These are phyloP conservation scores for Chrysolina haemoptera DNA, from an alignment of 2,888 invertebrate species.

Conservation along the genomic window DNA sequence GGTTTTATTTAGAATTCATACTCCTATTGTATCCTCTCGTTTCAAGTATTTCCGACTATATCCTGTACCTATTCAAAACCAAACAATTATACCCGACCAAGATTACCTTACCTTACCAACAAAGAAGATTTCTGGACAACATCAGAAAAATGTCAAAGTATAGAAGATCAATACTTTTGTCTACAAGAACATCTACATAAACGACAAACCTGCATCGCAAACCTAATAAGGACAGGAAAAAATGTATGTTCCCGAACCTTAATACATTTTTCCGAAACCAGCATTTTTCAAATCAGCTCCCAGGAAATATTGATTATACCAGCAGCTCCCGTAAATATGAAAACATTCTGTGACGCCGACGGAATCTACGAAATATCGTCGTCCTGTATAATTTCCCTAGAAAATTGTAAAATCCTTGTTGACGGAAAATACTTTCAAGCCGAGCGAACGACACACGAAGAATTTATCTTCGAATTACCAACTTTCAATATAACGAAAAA, in stretches of 20 bases:
- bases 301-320: slow-evolving; percentile 8
- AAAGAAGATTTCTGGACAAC: background rate
- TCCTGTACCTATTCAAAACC: slow-evolving; percentile 9
- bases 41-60: slow-evolving; percentile 28
- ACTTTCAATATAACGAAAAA: background rate
- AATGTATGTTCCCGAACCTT: slow-evolving; percentile 9
- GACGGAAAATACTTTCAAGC: background rate
- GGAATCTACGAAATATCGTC: slow-evolving; percentile 14
- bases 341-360: slow-evolving; percentile 11
- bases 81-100: too few relatives aligned
- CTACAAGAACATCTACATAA: slow-evolving; percentile 28
- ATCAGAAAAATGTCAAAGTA: background rate
- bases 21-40: slow-evolving; percentile 15
- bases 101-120: slow-evolving; percentile 31
- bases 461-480: background rate
- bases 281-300: slow-evolving; percentile 10
- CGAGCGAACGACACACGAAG: background rate
- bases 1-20: too few relatives aligned
- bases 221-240: slow-evolving; percentile 29
- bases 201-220: slow-evolving; percentile 26
- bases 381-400: slow-evolving; percentile 2
- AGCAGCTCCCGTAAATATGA: background rate
- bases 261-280: slow-evolving; percentile 21
- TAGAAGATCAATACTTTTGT: slow-evolving; percentile 31
- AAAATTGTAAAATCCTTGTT: slow-evolving; percentile 11